Evolutionary conservation across 2,113 vertebrate species (phyloP), one percentile per base, ranked within the genome.

Genomic region (Sigmodon hispidus): DNA sequence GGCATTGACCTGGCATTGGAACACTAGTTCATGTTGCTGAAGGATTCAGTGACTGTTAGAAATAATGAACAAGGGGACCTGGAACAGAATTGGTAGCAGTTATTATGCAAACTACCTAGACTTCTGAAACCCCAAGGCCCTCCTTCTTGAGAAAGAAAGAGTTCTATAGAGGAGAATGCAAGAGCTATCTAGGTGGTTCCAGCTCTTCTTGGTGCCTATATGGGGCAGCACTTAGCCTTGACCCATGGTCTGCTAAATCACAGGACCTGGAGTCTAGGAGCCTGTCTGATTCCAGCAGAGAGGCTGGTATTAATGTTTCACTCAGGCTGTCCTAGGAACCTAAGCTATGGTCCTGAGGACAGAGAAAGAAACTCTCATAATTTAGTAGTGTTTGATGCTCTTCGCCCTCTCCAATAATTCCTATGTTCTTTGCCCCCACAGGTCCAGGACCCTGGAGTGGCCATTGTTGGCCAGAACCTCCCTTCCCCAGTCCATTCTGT

Each of bases 401-500:
- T 61, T 40, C 0, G 7, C 57, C 63, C 4, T 2, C 7, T 26
- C 52, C 36, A 0, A 26, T 31, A 36, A 55, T 8, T 17, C 19
- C 73, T 70, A 0, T 55, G 4, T 36, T 12, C 24, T 87, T 16
- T 26, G 90, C 31, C 19, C 26, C 79, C 7, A 0, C 84, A 98
- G 97, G 95, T 36, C 3, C 91, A 2, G 4, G 67, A 31, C 22
- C 40, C 21, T 73, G 98, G 90, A 63, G 96, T 96, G 84, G 99
- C 50, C 50, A 97, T 72, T 45, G 98, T 97, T 2, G 77, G 75
- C 29, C 97, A 72, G 34, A 98, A 96, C 97, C 98, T 96, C 92
- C 97, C 10, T 97, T 97, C 40, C 73, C 93, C 0, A 9, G 90
- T 1, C 45, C 94, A 0, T 89, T 96, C 81, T 95, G 92, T 40